Percentiles rank a stretch among this genome's conserved stretches.
Evolutionary conservation across 2,113 vertebrate genomes (phyloP).

Genomic region (Sturnira hondurensis): DNA sequence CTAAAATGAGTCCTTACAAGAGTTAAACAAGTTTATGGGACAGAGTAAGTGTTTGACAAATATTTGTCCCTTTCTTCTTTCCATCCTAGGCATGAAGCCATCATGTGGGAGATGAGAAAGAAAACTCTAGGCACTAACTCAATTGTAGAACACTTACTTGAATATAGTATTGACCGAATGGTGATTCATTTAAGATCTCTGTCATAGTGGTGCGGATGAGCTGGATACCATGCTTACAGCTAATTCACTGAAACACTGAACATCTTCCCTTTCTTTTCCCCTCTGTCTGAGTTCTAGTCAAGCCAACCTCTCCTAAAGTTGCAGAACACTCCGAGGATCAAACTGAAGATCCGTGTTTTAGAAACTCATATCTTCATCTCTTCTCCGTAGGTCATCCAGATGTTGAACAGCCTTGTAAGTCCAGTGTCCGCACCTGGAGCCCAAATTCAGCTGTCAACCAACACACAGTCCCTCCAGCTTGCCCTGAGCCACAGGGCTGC

Average conservation of each 20-base stretch:
- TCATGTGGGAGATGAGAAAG: background rate
- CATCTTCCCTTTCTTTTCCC: background rate
- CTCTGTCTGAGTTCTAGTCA: background rate
- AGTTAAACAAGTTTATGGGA: background rate
- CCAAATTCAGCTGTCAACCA: constrained; percentile 91
- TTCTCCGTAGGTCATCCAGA: constrained; percentile 92
- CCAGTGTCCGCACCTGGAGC: constrained; percentile 97
- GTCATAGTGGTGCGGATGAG: background rate
- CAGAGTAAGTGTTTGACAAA: background rate
- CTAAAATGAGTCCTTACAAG: background rate
- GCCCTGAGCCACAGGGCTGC: constrained; percentile 92
- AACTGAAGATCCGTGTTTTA: background rate
- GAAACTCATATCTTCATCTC: constrained; percentile 17
- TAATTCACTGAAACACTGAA: background rate
- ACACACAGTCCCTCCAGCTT: constrained; percentile 84
- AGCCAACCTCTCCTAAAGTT: background rate
- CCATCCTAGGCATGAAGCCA: background rate
- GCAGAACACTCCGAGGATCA: background rate
- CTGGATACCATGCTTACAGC: background rate
- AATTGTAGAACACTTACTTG: background rate
- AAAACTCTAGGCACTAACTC: background rate
- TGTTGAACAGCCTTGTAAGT: constrained; percentile 95
- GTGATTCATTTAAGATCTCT: background rate
- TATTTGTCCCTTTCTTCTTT: background rate
- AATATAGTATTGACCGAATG: background rate